Evolutionary conservation across 2,113 vertebrate species (phyloP).

Genomic region (Alces alces): DNA sequence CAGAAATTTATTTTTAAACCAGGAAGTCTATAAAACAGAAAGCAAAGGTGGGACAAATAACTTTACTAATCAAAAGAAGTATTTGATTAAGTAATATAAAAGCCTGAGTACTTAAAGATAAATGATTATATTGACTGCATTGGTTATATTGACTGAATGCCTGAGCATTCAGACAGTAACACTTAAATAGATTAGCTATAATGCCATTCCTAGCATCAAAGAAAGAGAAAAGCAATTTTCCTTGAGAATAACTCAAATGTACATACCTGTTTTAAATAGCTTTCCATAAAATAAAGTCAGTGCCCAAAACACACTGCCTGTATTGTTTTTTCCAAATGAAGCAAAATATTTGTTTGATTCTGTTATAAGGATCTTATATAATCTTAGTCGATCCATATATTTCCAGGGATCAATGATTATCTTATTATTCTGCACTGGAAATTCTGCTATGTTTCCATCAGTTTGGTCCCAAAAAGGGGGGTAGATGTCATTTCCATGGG

Average conservation of each 20-base stretch:
- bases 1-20: neutral
- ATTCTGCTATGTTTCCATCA: neutral
- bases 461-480: neutral
- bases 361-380: neutral
- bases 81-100: neutral
- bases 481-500: neutral
- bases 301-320: neutral
- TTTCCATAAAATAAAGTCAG: neutral
- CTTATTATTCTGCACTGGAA: neutral
- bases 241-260: neutral
- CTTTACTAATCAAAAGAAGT: neutral
- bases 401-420: neutral
- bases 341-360: conserved; percentile 3
- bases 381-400: neutral
- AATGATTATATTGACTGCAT: too few relatives aligned
- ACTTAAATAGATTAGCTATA: neutral
- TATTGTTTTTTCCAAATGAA: neutral
- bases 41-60: neutral
- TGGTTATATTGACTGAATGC: neutral
- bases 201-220: neutral
- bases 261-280: neutral
- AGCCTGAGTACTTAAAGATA: neutral
- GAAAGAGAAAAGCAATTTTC: neutral
- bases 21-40: neutral
- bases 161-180: neutral